Conservation (phyloP, 1,140 invertebrate genomes). For the Zaprionus tsacasi region DNA sequence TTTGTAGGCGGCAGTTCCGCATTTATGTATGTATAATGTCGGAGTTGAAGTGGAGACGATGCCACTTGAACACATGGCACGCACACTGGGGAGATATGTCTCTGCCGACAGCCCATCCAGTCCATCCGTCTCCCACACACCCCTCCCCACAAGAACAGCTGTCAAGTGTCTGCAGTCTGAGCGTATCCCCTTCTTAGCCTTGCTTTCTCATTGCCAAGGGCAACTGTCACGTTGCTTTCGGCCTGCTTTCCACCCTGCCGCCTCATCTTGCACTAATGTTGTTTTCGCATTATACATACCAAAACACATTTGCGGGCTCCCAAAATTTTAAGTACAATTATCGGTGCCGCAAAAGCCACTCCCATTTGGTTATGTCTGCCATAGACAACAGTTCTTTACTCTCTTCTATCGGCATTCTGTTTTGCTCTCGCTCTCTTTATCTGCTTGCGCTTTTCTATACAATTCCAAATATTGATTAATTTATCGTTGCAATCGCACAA, state of each 20-base stretch:
- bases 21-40: slow-evolving; percentile 34
- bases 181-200: not conserved
- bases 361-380: slow-evolving; percentile 18
- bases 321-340: slow-evolving; percentile 49
- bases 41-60: slow-evolving; percentile 40
- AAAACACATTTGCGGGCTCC: slow-evolving; percentile 36
- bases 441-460: slow-evolving; percentile 17
- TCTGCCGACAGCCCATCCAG: slow-evolving; percentile 6
- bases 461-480: slow-evolving; percentile 51
- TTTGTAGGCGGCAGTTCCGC: slow-evolving; percentile 29
- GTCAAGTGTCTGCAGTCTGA: slow-evolving; percentile 27
- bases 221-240: slow-evolving; percentile 45
- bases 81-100: slow-evolving; percentile 16
- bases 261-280: not conserved
- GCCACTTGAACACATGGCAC: slow-evolving; percentile 52
- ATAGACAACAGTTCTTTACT: slow-evolving; percentile 27
- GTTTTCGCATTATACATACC: slow-evolving; percentile 41
- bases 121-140: not conserved
- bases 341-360: slow-evolving; percentile 16
- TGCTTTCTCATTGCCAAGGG: slow-evolving; percentile 50
- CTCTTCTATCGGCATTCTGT: slow-evolving; percentile 23
- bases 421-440: slow-evolving; percentile 1
- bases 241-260: slow-evolving; percentile 14
- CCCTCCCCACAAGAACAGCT: slow-evolving; percentile 25
- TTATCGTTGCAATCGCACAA: slow-evolving; percentile 14